Evolutionary conservation across 2,797 vertebrate genomes (phyloP).

Genomic region (Decapterus maruadsi): DNA sequence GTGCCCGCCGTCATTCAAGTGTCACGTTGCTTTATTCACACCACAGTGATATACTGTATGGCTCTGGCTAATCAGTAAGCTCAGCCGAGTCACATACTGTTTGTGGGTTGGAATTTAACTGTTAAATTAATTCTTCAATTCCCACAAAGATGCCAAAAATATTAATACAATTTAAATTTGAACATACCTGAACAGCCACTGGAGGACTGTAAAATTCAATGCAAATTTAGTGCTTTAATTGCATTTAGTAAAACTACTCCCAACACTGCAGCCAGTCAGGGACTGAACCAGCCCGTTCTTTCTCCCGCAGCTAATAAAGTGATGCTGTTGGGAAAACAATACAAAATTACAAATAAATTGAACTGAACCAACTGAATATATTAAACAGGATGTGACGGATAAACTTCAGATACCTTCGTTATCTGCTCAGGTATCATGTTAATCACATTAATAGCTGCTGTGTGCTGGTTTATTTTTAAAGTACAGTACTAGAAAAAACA

Average conservation of each 20-base stretch:
- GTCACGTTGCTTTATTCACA: background rate
- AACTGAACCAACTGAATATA: constrained; percentile 57
- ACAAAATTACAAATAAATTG: constrained; percentile 57
- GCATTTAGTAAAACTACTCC: constrained; percentile 60
- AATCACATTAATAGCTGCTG: constrained; percentile 7
- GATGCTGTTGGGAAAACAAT: constrained; percentile 56
- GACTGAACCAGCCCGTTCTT: constrained; percentile 35
- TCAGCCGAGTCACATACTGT: background rate
- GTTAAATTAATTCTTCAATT: background rate
- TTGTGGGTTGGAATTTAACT: background rate
- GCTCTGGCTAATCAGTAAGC: background rate
- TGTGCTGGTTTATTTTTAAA: background rate
- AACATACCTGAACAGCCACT: constrained; percentile 45
- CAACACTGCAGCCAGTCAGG: constrained; percentile 37
- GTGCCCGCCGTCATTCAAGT: background rate
- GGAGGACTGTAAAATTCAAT: constrained; percentile 60
- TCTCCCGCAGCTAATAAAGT: constrained; percentile 70
- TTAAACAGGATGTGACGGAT: constrained; percentile 39
- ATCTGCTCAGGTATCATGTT: constrained; percentile 28
- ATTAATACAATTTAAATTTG: constrained; percentile 51
- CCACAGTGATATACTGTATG: background rate
- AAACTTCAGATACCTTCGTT: constrained; percentile 44
- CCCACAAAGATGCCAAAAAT: constrained; percentile 34
- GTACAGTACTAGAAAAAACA: background rate
- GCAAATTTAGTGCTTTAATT: constrained; percentile 75